Evolutionary conservation across 2,888 invertebrate species (phyloP), one percentile per base, ranked within the genome.

Genomic region (Podabrus alpinus): DNA sequence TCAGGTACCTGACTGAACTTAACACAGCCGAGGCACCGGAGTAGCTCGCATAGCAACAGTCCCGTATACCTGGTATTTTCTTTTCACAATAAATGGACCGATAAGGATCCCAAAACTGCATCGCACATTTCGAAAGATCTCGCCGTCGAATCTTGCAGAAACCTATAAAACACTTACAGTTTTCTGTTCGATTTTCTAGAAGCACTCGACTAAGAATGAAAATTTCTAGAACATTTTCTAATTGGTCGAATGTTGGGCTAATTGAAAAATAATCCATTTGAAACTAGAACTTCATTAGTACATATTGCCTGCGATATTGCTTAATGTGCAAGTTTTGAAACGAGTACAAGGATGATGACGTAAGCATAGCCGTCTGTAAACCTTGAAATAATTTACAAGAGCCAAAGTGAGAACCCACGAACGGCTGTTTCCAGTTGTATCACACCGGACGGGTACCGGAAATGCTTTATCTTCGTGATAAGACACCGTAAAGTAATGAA

Each of bases 1-100:
- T 96, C 96, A 95, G 96, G 96, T 97, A 97, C 96, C 96, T 97
- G 96, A 96, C 96, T 96, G 88, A 87, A 85, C 78, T 86, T 88
- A 87, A 88, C 89, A 90, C 90, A 95, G 95, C 88, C 93, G 90
- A 91, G 94, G 94, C 92, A 94, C 94, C 94, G 91, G 94, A 92
- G 95, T 95, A 95, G 92, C 95, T 92, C 95, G 94, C 92, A 92
- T 90, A 90, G 91, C 90, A 90, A 89, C 88, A 86, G 85, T 86
- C 83, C 82, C 69, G 15, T 73, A 16, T 66, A 73, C 59, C 66
- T 74, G 59, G 15, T 68, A 64, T 64, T 25, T 64, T 21, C 66
- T 66, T 66, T 66, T 10, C 25, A 29, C 24, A 25, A 62, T 16
- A 16, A 16, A 16, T 17, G 62, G 16, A 17, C 62, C 62, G 62